Base-by-base conservation (phyloP, 2,888 invertebrate genomes). In the Drosophila siamana region DNA sequence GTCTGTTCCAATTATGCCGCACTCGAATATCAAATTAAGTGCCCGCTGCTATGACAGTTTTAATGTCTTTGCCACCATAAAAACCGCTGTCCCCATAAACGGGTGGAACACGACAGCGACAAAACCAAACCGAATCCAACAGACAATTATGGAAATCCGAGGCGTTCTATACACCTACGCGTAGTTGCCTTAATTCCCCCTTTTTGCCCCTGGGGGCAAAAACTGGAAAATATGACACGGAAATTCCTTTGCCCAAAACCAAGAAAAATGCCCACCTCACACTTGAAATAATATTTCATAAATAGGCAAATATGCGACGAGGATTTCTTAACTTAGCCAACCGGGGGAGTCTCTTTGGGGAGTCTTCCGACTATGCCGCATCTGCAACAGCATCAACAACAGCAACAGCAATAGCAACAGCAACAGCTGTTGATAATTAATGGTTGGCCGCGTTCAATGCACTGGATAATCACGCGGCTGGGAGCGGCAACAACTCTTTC, bases 11-110 rank as follows among this genome's bases (percentile, higher is more conserved):
- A 86, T 86, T 86, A 86, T 80, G 74, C 70, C 66, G 74, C 57
- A 81, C 86, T 84, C 88, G 80, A 75, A 80, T 86, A 85, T 87
- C 88, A 88, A 86, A 89, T 88, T 89, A 88, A 88, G 88, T 83
- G 83, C 76, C 83, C 79, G 83, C 71, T 81, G 89, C 80, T 86
- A 69, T 89, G 89, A 88, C 89, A 88, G 81, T 82, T 89, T 89
- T 88, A 80, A 81, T 85, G 81, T 85, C 78, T 83, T 86, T 77
- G 80, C 56, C 80, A 77, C 78, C 76, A 86, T 89, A 87, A 87
- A 82, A 79, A 76, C 84, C 57, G 70, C 55, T 64, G 54, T 40
- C 59, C 43, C 68, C 56, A 67, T 57, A 68, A 84, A 69, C 78
- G 73, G 80, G 65, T 67, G 70, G 11, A 54, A 46, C 60, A 59